Base-by-base conservation (phyloP, 2,113 vertebrate genomes). In the Stegostoma tigrinum region DNA sequence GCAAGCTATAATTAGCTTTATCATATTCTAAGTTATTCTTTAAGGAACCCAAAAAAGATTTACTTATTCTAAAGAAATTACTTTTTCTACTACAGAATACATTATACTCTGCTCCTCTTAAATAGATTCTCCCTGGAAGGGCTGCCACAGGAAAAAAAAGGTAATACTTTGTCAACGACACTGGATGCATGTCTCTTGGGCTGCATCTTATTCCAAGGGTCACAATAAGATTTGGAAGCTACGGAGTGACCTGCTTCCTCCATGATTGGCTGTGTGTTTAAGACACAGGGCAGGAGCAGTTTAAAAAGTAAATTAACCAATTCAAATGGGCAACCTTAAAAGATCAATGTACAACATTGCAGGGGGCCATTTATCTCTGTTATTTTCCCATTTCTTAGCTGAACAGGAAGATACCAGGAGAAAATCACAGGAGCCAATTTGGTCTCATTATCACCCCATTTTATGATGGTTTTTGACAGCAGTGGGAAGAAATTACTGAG, bases 61-160 rank as follows among this genome's bases (percentile, higher is more conserved):
- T 34, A 93, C 64, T 66, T 93, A 93, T 93, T 93, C 89, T 66
- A 93, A 93, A 93, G 61, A 66, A 93, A 93, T 66, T 38, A 64
- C 89, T 38, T 66, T 93, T 93, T 93, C 89, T 66, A 66, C 61
- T 38, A 38, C 89, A 93, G 89, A 93, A 93, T 38, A 67, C 61
- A 66, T 93, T 93, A 93, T 93, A 93, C 61, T 93, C 89, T n/a
- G 38, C 61, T 91, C 86, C 86, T 91, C 89, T 38, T 93, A 93
- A 66, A 87, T 87, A 87, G 85, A 66, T 93, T 93, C 61, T 67
- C 61, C 61, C 89, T 93, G 89, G 89, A 93, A 93, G n/a, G 61
- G 89, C 89, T 93, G 23, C n/a, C 89, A 93, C 61, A 93, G 61
- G 61, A 38, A n/a, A 19, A 90, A 90, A 61, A 90, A 90, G 87